Base-by-base conservation (phyloP, 2,113 vertebrate species). In the Indicator maculatus region DNA sequence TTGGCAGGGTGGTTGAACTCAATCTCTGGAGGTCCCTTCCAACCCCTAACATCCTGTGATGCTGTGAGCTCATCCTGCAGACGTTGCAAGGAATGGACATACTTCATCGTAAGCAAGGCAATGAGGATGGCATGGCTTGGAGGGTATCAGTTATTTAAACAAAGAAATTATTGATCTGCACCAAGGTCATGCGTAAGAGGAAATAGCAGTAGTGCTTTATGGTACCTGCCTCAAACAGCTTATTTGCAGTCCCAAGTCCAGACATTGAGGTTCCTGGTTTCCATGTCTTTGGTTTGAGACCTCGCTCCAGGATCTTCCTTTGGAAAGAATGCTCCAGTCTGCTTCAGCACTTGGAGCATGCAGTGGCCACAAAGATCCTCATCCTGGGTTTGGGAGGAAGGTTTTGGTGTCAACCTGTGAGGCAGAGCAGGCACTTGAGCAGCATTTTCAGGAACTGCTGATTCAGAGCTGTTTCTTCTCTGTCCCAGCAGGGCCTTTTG, bases 381-480 rank as follows among this genome's bases (percentile, higher is more conserved):
- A 8, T 92, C 80, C 81, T 73, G 71, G 6, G n/a, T 78, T 55
- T 50, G 13, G 75, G 91, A 73, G 47, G 78, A 33, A 83, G 89
- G 70, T 87, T 89, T 91, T 77, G 71, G 79, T 92, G 81, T 88
- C 58, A 76, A 94, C 96, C 95, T 91, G 86, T 84, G 80, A 95
- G 90, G 94, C 24, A 2, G 80, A 88, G 78, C 92, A 78, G 7
- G 3, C 81, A 79, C 89, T 91, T 41, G 12, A 84, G 5, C 89
- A 77, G 93, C 91, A 86, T 70, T 91, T 56, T 66, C 79, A 91
- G 70, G 87, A 89, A 87, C 52, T 76, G 76, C 87, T 56, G 75
- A 64, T 89, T 83, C 75, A 80, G 79, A 92, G 94, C 78, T 70
- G 41, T 87, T 93, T 80, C 91, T 91, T 95, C 87, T 90, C 96